Conservation (phyloP, 2,888 invertebrate species). For the Flabesymbios commensalis region DNA sequence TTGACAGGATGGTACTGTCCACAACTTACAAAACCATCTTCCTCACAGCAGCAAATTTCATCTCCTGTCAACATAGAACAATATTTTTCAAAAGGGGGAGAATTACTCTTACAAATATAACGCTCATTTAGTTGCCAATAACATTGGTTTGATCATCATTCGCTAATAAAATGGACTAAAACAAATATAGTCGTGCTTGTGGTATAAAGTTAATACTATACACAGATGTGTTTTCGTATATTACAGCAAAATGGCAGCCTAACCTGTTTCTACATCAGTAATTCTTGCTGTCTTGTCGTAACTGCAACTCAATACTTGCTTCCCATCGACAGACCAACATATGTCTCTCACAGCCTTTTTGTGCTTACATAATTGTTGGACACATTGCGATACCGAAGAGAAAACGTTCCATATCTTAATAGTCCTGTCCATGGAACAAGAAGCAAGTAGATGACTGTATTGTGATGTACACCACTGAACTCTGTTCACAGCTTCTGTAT, state of each 20-base stretch:
- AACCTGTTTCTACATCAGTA: slow-evolving; percentile 57
- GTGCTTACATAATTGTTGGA: slow-evolving; percentile 41
- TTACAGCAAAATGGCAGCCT: neutral
- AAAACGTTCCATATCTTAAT: slow-evolving; percentile 58
- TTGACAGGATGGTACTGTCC: slow-evolving; percentile 49
- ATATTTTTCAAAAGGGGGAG: no score
- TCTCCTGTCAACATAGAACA: slow-evolving; percentile 42
- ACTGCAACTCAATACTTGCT: slow-evolving; percentile 48
- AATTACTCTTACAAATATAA: no score
- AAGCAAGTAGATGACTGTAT: slow-evolving; percentile 54
- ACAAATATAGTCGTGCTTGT: no score
- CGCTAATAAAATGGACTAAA: no score
- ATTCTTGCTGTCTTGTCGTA: slow-evolving; percentile 54
- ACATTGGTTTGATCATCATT: no score
- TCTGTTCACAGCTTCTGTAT: slow-evolving; percentile 48
- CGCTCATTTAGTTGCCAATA: no score
- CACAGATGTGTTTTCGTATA: neutral
- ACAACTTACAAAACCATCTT: slow-evolving; percentile 48
- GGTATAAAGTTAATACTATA: no score
- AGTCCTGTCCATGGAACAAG: slow-evolving; percentile 55
- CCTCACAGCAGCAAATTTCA: slow-evolving; percentile 33
- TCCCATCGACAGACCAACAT: slow-evolving; percentile 51
- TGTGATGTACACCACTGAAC: slow-evolving; percentile 49
- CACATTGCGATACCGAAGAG: slow-evolving; percentile 41
- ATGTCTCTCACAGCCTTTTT: slow-evolving; percentile 54